A percentile compares a stretch with the other conserved stretches of the same genome.
Conservation (phyloP, 1,140 invertebrate species). For the Spodoptera litura region DNA sequence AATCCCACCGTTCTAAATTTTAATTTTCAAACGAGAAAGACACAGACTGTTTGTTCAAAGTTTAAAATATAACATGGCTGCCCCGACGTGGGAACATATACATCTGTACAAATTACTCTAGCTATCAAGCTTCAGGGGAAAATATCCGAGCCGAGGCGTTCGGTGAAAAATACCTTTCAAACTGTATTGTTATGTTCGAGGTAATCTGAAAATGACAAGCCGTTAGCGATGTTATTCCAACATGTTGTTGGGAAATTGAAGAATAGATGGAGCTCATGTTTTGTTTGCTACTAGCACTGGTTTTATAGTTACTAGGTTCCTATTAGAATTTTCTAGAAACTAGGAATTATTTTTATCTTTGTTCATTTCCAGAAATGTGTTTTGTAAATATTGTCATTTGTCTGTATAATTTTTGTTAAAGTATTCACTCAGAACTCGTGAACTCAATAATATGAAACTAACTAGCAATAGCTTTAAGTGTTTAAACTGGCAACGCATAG, state of each 20-base stretch:
- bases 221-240: constrained; percentile 17
- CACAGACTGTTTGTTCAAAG: constrained; percentile 45
- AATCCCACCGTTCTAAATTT: no score
- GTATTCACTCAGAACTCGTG: constrained; percentile 66
- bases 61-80: constrained; percentile 55
- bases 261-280: background rate
- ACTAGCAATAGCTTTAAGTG: constrained; percentile 83
- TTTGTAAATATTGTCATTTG: background rate
- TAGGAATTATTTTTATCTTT: background rate
- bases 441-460: constrained; percentile 56
- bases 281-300: background rate
- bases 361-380: background rate
- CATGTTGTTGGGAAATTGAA: constrained; percentile 17
- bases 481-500: constrained; percentile 74
- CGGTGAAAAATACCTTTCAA: constrained; percentile 68
- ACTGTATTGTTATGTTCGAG: constrained; percentile 52
- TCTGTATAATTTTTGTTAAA: background rate
- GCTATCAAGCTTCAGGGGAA: constrained; percentile 56
- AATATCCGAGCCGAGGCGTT: constrained; percentile 59
- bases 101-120: constrained; percentile 75
- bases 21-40: constrained; percentile 22
- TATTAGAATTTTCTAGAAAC: background rate
- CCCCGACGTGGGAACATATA: constrained; percentile 69
- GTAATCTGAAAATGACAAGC: constrained; percentile 48
- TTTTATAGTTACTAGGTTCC: background rate